Base-by-base conservation (phyloP, 2,888 invertebrate species). In the Orchestes rusci region DNA sequence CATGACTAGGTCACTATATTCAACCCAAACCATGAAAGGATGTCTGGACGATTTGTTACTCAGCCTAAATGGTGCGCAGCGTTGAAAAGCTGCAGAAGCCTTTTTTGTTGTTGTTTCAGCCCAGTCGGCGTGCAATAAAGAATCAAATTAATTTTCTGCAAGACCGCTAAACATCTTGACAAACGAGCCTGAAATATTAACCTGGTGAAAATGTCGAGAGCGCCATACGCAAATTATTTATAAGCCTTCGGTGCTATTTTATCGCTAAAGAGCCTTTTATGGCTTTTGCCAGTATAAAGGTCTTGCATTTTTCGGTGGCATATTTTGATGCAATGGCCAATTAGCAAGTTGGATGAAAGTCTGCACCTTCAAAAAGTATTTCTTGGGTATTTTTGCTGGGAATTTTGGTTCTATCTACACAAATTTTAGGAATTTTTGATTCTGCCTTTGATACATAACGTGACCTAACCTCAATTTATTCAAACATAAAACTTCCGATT, bases 171-270 rank as follows among this genome's bases (percentile, higher is more conserved):
- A 57, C 60, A 59, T 59, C 62, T 58, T 60, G 65, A 64, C 65
- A 65, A 65, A 65, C 63, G 60, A 60, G 60, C 56, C 58, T 65
- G 62, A 63, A 63, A 65, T 65, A 65, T 63, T 61, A 62, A 55
- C 58, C 51, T 54, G 55, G 54, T 58, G 60, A 59, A 59, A 57
- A 55, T 56, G 57, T 54, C 57, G 51, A 45, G 50, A 47, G 55
- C 53, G 53, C 58, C 57, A 59, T 60, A 56, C 53, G 54, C 51
- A 53, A 56, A 56, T 54, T 55, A 54, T 56, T 55, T 56, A 53
- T 50, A 35, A 38, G 31, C 45, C 42, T 40, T 43, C 43, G 43
- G 41, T 43, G 44, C 37, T 39, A 30, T 47, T 50, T 50, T 50
- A 50, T 50, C 43, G 39, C 41, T 40, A 40, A 50, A 46, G 44